phyloP scores from a whole-genome alignment of 92 coral and sea anemone genomes.

The Pocillopora meandrina region DNA sequence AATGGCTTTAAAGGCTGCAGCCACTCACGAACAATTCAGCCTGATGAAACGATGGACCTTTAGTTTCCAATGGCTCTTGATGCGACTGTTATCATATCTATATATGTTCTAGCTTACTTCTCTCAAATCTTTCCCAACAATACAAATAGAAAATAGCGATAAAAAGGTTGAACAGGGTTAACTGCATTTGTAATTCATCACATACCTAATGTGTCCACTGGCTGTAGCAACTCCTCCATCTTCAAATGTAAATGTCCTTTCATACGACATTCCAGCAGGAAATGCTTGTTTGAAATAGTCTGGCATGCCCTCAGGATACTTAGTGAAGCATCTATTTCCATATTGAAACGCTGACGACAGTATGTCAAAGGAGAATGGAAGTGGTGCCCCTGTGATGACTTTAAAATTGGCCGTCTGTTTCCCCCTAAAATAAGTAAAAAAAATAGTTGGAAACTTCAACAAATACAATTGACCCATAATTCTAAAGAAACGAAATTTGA shows the following conservation, averaged over 20 bases:
- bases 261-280: constrained; percentile 31
- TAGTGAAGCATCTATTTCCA: constrained; percentile 37
- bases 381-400: constrained; percentile 32
- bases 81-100: too few species aligned
- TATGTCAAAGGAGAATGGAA: constrained; percentile 41
- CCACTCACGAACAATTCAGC: too few species aligned
- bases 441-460: neutral
- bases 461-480: too few species aligned
- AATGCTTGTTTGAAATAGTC: constrained; percentile 28
- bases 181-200: too few species aligned
- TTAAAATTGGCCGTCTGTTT: constrained; percentile 31
- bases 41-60: too few species aligned
- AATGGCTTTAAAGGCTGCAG: too few species aligned
- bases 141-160: too few species aligned
- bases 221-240: constrained; percentile 28
- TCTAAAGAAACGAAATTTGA: neutral
- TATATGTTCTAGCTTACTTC: too few species aligned
- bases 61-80: too few species aligned
- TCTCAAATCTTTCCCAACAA: too few species aligned
- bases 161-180: too few species aligned
- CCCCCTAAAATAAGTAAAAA: constrained; percentile 9
- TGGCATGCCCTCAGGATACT: constrained; percentile 30
- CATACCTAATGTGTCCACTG: constrained; percentile 32
- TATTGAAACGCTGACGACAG: constrained; percentile 20
- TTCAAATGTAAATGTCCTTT: constrained; percentile 38